A percentile compares a stretch with the other conserved stretches of the same genome.
phyloP scores from a whole-genome alignment of 2,113 vertebrate genomes.

The Helogale parvula region DNA sequence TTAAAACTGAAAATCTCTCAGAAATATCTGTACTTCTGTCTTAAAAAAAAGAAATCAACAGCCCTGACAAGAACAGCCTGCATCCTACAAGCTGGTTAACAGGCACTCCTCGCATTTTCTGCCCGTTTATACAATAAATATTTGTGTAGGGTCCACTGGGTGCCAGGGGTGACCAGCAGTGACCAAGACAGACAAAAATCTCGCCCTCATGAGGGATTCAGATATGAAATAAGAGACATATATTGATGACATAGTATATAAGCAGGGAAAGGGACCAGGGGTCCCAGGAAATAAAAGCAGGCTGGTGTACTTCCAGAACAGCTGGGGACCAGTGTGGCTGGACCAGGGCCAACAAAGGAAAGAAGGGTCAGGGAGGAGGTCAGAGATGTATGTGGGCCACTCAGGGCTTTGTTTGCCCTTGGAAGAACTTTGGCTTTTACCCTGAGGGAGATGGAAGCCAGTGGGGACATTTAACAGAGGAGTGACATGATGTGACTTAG shows the following conservation, averaged over 20 bases:
- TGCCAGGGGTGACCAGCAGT: background rate
- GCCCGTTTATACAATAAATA: background rate
- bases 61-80: background rate
- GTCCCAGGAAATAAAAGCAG: background rate
- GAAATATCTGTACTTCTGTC: background rate
- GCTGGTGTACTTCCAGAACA: background rate
- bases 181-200: background rate
- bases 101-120: background rate
- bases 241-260: background rate
- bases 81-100: background rate
- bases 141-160: background rate
- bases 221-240: background rate
- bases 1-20: background rate
- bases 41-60: background rate
- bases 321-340: background rate
- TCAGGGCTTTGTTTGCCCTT: background rate
- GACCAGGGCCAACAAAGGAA: accelerated
- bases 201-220: background rate
- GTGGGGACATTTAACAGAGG: background rate
- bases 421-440: background rate
- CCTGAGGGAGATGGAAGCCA: background rate
- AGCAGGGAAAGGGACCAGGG: background rate
- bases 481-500: background rate
- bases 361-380: background rate
- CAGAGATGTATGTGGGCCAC: background rate